These are phyloP conservation scores for Oreocharis arfaki DNA, from an alignment of 2,113 vertebrate genomes.

Conservation along the genomic window DNA sequence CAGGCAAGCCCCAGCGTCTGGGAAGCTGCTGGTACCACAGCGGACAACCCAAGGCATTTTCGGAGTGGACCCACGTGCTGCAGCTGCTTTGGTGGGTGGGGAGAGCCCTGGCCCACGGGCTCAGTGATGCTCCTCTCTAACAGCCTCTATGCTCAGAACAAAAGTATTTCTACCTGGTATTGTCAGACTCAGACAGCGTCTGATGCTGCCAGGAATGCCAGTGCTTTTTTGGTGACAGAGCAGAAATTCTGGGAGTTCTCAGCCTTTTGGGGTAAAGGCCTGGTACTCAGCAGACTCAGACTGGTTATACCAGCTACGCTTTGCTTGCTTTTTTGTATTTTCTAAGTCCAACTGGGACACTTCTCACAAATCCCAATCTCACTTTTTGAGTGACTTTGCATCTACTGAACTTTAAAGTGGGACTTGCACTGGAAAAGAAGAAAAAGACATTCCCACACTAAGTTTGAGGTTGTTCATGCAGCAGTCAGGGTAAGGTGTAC, in stretches of 20 bases:
- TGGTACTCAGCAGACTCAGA: neutral
- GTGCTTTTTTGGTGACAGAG: neutral
- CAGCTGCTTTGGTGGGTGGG: neutral
- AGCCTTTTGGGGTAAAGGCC: neutral
- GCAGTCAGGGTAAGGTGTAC: neutral
- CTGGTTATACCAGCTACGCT: neutral
- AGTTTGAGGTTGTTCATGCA: neutral
- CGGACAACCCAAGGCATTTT: neutral
- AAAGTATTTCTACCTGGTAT: neutral
- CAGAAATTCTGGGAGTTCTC: neutral
- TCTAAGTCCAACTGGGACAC: neutral
- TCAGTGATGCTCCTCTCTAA: neutral
- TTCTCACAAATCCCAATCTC: neutral
- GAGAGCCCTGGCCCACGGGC: rapidly evolving
- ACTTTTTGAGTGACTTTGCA: neutral
- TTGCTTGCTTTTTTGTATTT: neutral
- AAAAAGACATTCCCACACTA: neutral
- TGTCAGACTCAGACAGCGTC: neutral
- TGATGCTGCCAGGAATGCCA: neutral
- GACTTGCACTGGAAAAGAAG: neutral
- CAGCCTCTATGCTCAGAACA: neutral
- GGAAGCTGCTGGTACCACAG: neutral
- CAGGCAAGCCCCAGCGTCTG: rapidly evolving
- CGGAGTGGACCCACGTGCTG: neutral
- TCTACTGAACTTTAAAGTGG: neutral